Conservation (phyloP, 2,113 vertebrate genomes). For the Pao palembangensis region DNA sequence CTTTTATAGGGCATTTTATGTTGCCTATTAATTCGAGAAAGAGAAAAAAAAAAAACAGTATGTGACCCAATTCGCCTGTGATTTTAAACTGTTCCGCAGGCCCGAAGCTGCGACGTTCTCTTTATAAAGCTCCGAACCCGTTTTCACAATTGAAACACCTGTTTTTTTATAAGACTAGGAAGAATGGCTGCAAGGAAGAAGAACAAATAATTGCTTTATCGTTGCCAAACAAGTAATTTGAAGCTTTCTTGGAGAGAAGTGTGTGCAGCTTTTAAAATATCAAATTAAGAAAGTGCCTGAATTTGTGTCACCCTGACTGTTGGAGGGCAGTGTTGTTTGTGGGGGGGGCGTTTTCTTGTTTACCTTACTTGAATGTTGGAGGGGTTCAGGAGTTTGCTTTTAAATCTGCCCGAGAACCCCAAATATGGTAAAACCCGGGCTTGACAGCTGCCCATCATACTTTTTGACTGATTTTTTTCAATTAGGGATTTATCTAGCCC, state of each 20-base stretch:
- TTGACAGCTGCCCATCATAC: conserved; percentile 53
- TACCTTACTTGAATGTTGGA: conserved; percentile 97
- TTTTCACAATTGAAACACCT: conserved; percentile 54
- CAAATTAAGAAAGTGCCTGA: conserved; percentile 98
- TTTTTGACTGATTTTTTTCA: conserved; percentile 5
- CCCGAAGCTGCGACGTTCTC: conserved; percentile 43
- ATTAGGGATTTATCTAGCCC: conserved; percentile 38
- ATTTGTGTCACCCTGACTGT: conserved; percentile 89
- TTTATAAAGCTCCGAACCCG: conserved; percentile 11
- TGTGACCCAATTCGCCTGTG: conserved; percentile 61
- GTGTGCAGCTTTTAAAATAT: conserved; percentile 79
- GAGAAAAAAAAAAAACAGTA: conserved; percentile 2
- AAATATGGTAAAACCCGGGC: conserved; percentile 60
- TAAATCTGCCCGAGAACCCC: conserved; percentile 78
- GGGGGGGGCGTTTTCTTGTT: conserved; percentile 55
- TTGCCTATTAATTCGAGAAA: conserved; percentile 60
- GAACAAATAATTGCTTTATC: conserved; percentile 60
- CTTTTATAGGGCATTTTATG: conserved; percentile 53
- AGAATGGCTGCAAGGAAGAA: conserved; percentile 47
- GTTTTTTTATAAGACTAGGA: conserved; percentile 70
- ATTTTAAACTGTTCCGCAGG: conserved; percentile 44
- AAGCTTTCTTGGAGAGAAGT: conserved; percentile 58
- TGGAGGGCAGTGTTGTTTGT: conserved; percentile 79
- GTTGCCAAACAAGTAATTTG: conserved; percentile 80
- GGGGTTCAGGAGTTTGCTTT: conserved; percentile 84